Evolutionary conservation across 2,113 vertebrate species (phyloP), one percentile per base, ranked within the genome.

Genomic region (Urocolius indicus): DNA sequence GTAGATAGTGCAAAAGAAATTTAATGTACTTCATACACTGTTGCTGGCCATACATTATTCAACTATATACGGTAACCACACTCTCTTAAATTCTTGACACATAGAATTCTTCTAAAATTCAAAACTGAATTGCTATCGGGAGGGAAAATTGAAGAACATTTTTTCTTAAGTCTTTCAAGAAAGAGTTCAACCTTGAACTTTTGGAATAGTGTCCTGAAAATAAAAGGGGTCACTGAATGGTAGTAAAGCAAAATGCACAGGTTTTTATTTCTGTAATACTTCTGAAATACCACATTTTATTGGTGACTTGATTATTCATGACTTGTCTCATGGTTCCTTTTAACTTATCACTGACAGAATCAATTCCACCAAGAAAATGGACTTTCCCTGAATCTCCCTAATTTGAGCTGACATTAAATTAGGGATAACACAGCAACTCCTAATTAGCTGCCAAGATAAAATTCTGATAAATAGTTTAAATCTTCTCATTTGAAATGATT

Each of bases 391-490:
- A 59, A 84, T 91, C 32, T 88, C 30, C 36, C 45, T 88, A 86
- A 95, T 93, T 86, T 73, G 48, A 93, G 13, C 30, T 88, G 89
- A 65, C 45, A 65, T 85, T 86, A 81, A 90, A 86, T 90, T 93
- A 90, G 55, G 55, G 55, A 71, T 80, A 80, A 80, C 32, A 57
- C 48, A 84, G 65, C 43, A 74, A 19, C 68, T 90, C 23, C 65
- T 94, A 88, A 90, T 90, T 91, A 86, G 32, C 79, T 95, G 94
- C 23, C 85, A 85, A 83, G 87, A 80, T 87, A 95, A 75, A 94
- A 89, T 93, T 87, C 62, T 82, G 63, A 90, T 90, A 63, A 67
- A 81, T 74, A 52, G 48, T 57, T 80, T 27, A 69, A 82, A 32
- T 9, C 13, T 69, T 76, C 13, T 82, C 20, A 67, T 85, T 85